phyloP scores from a whole-genome alignment of 2,113 vertebrate genomes.

The Drymodes brunneopygia region DNA sequence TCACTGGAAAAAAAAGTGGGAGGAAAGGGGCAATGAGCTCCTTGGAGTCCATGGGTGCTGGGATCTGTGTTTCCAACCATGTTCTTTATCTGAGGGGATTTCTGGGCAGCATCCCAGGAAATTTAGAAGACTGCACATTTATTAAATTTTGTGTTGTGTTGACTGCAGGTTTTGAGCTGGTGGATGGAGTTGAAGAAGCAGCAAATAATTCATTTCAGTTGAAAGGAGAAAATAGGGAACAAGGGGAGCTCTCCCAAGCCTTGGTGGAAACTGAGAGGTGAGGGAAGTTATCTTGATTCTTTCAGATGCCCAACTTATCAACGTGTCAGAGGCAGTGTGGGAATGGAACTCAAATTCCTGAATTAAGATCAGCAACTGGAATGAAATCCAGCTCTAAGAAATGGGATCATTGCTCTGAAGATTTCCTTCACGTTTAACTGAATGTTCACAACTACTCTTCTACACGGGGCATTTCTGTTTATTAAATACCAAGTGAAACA shows the following conservation, averaged over 20 bases:
- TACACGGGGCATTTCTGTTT: not conserved
- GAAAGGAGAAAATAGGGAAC: not conserved
- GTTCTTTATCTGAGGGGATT: not conserved
- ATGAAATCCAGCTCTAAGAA: not conserved
- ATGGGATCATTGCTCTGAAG: not conserved
- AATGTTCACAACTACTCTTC: not conserved
- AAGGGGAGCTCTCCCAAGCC: not conserved
- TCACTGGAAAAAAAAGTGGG: not conserved
- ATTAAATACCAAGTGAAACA: not conserved
- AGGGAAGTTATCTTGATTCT: not conserved
- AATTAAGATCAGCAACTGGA: not conserved
- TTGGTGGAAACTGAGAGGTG: not conserved
- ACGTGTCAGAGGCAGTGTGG: not conserved
- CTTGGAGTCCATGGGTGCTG: not conserved
- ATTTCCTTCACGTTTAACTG: not conserved
- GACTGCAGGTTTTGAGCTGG: not conserved
- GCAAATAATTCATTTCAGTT: not conserved
- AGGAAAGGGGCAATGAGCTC: not conserved
- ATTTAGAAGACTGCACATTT: accelerated
- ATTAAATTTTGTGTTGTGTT: accelerated
- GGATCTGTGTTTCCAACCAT: not conserved
- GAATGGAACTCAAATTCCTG: not conserved
- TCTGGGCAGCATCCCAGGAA: not conserved
- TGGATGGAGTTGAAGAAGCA: not conserved
- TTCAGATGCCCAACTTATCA: not conserved